These are phyloP conservation scores for Synanthedon tipuliformis DNA, from an alignment of 2,888 invertebrate genomes.

Conservation along the genomic window DNA sequence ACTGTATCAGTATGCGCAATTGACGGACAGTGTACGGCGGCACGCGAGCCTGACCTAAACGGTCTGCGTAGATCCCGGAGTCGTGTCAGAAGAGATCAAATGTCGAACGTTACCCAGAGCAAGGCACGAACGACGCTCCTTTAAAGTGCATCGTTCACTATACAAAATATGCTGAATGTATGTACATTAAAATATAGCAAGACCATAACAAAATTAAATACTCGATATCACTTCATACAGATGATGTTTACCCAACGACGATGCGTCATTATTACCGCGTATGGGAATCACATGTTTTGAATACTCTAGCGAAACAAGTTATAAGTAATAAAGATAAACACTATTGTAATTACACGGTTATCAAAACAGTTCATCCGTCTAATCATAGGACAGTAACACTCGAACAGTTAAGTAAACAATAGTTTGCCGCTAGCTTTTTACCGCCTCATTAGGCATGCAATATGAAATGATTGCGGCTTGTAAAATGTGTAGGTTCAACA, in stretches of 20 bases:
- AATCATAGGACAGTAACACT: conserved; percentile 38
- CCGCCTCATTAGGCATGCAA: conserved; percentile 32
- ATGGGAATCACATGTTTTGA: conserved; percentile 20
- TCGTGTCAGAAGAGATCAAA: conserved; percentile 44
- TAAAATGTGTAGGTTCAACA: conserved; percentile 55
- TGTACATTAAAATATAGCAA: not conserved
- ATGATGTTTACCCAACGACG: not conserved
- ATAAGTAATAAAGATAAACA: conserved; percentile 19
- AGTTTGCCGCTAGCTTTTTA: conserved; percentile 46
- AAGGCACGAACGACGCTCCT: conserved; percentile 41
- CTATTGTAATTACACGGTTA: conserved; percentile 35
- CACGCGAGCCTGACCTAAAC: conserved; percentile 35
- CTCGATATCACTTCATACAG: conserved; percentile 27
- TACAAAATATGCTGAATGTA: not conserved
- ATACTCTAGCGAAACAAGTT: conserved; percentile 16
- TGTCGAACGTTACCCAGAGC: conserved; percentile 33
- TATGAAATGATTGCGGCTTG: conserved; percentile 24
- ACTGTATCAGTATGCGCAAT: conserved; percentile 42
- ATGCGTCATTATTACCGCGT: conserved; percentile 3
- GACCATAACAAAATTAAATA: conserved; percentile 19
- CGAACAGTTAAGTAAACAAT: conserved; percentile 45
- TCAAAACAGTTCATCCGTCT: conserved; percentile 29
- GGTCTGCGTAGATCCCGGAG: conserved; percentile 24
- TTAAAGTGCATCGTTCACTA: conserved; percentile 19
- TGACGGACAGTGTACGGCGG: conserved; percentile 36